A percentile compares a stretch with the other conserved stretches of the same genome.
Evolutionary conservation across 2,113 vertebrate species (phyloP).

Genomic region (Bubo scandiacus): DNA sequence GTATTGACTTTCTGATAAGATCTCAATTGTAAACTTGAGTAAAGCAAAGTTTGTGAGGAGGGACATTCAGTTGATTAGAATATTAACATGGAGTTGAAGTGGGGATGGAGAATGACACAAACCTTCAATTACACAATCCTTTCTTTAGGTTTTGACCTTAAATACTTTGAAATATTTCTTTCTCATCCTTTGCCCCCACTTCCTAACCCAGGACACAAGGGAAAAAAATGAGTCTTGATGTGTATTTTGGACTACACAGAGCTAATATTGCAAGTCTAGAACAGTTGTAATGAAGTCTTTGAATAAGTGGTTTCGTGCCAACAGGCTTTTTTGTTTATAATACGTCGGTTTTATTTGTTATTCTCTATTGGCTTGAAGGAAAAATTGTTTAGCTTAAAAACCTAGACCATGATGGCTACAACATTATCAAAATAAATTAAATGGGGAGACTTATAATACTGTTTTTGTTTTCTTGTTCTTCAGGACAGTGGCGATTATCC

Average conservation of each 20-base stretch:
- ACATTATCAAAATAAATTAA: not conserved
- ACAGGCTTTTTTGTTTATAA: not conserved
- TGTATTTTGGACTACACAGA: not conserved
- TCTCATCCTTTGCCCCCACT: not conserved
- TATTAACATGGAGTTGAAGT: not conserved
- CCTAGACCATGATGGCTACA: not conserved
- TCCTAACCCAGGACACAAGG: not conserved
- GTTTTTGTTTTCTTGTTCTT: not conserved
- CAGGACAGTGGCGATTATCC: conserved; percentile 99
- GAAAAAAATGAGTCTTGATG: not conserved
- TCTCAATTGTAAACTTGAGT: not conserved
- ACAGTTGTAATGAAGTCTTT: not conserved
- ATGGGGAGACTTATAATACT: not conserved
- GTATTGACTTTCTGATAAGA: not conserved
- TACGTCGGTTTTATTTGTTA: not conserved
- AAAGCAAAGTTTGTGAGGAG: not conserved
- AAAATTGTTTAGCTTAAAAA: not conserved
- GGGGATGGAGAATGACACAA: not conserved
- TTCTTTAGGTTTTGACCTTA: not conserved
- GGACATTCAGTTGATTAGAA: not conserved
- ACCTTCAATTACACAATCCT: not conserved
- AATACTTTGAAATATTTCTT: not conserved
- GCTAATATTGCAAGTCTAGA: not conserved
- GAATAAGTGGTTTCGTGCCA: not conserved
- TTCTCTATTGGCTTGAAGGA: not conserved